A percentile compares a stretch with the other conserved stretches of the same genome.
phyloP scores from a whole-genome alignment of 2,797 vertebrate genomes.

The Clamator glandarius region DNA sequence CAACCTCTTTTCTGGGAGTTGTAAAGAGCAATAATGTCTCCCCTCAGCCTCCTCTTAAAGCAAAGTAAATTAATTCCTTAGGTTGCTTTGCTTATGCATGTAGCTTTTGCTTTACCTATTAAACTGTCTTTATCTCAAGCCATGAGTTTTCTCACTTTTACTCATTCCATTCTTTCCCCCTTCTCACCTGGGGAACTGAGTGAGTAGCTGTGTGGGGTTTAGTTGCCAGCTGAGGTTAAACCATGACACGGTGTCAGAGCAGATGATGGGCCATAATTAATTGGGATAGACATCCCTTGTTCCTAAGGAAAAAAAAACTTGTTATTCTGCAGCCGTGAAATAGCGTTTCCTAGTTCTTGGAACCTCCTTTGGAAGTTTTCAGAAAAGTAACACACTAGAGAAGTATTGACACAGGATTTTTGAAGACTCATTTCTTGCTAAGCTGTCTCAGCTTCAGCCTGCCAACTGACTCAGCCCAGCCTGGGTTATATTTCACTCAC shows the following conservation, averaged over 20 bases:
- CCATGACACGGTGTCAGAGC: not conserved
- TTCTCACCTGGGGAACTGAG: too few species aligned
- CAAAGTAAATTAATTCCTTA: too few species aligned
- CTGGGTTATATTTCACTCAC: constrained; percentile 61
- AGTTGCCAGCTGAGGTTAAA: too few species aligned
- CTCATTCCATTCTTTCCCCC: too few species aligned
- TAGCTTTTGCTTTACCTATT: too few species aligned
- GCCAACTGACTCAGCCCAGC: not conserved
- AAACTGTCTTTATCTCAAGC: too few species aligned
- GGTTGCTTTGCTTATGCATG: too few species aligned
- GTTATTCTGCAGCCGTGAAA: not conserved
- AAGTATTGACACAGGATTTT: constrained; percentile 18
- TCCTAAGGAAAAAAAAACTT: not conserved
- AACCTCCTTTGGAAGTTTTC: not conserved
- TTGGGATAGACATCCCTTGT: not conserved
- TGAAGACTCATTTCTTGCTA: constrained; percentile 54
- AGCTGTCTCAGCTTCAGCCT: constrained; percentile 48
- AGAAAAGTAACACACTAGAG: not conserved
- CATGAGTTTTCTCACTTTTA: too few species aligned
- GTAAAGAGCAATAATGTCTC: too few species aligned
- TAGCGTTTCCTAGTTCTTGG: not conserved
- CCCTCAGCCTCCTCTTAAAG: too few species aligned
- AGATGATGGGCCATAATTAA: not conserved
- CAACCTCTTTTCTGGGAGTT: too few species aligned
- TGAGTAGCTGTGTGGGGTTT: too few species aligned